These are phyloP conservation scores for Crocuta crocuta DNA, from an alignment of 2,113 vertebrate genomes.

Conservation along the genomic window DNA sequence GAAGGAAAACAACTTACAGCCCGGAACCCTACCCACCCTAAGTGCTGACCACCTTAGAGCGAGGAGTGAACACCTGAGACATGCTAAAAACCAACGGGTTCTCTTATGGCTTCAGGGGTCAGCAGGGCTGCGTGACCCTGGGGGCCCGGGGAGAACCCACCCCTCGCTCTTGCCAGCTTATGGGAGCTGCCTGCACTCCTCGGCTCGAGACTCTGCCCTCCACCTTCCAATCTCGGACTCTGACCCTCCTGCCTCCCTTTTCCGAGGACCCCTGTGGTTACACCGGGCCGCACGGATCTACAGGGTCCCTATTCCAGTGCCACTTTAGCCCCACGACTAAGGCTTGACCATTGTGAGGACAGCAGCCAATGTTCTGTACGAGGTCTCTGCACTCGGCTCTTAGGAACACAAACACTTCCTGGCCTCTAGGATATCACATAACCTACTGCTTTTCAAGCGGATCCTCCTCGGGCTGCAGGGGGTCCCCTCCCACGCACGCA, in stretches of 20 bases:
- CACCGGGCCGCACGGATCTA: no score
- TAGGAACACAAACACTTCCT: background rate
- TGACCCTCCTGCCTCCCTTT: background rate
- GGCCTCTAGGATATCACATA: background rate
- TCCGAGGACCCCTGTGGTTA: background rate
- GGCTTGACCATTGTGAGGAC: background rate
- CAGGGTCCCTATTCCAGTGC: background rate
- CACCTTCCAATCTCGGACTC: background rate
- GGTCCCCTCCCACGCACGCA: background rate
- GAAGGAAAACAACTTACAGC: background rate
- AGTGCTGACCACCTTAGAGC: background rate
- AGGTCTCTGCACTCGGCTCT: background rate
- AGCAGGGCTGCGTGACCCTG: background rate
- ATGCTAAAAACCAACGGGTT: background rate
- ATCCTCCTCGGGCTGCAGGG: background rate
- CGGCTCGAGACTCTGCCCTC: background rate
- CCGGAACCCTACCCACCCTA: background rate
- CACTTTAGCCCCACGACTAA: background rate
- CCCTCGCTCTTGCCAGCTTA: background rate
- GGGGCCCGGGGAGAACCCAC: background rate
- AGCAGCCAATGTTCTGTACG: background rate
- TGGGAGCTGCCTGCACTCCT: background rate
- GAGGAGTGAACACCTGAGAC: background rate
- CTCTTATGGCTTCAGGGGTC: background rate
- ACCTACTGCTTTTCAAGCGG: background rate